Conservation (phyloP, 2,888 invertebrate species). For the Leuctra nigra region DNA sequence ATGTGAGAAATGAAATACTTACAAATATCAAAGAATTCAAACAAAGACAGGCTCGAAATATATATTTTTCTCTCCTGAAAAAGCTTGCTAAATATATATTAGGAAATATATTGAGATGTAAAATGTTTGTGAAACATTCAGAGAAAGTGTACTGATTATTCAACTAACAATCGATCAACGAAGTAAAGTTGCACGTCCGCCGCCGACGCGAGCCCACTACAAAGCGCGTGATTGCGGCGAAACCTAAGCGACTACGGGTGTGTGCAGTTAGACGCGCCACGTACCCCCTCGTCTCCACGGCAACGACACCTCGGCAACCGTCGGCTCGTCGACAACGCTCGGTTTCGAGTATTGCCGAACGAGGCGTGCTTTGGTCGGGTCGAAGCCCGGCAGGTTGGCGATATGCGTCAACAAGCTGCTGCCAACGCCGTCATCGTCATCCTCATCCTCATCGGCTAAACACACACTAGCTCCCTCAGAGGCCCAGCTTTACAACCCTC, state of each 20-base stretch:
- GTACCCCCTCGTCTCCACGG: conserved; percentile 70
- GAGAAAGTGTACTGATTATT: too few relatives aligned
- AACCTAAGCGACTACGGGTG: conserved; percentile 1
- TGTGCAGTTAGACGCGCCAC: not conserved
- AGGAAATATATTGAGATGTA: not conserved
- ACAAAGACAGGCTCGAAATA: too few relatives aligned
- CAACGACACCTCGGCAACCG: conserved; percentile 72
- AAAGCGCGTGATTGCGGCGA: not conserved
- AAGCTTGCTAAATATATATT: too few relatives aligned
- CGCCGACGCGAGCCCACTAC: not conserved
- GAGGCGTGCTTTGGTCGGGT: conserved; percentile 61
- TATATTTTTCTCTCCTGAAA: too few relatives aligned
- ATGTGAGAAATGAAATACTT: too few relatives aligned
- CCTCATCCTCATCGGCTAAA: conserved; percentile 3
- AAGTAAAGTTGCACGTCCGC: too few relatives aligned
- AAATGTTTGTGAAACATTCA: not conserved
- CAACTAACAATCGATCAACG: too few relatives aligned
- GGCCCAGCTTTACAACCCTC: too few relatives aligned
- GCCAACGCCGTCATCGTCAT: conserved; percentile 6
- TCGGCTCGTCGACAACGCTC: conserved; percentile 52
- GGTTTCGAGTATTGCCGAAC: conserved; percentile 58
- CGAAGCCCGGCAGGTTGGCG: conserved; percentile 61
- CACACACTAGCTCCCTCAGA: too few relatives aligned
- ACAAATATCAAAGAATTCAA: too few relatives aligned
- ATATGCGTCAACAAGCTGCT: conserved; percentile 53